Base-by-base conservation (phyloP, 2,113 vertebrate genomes). In the Xenopus laevis region DNA sequence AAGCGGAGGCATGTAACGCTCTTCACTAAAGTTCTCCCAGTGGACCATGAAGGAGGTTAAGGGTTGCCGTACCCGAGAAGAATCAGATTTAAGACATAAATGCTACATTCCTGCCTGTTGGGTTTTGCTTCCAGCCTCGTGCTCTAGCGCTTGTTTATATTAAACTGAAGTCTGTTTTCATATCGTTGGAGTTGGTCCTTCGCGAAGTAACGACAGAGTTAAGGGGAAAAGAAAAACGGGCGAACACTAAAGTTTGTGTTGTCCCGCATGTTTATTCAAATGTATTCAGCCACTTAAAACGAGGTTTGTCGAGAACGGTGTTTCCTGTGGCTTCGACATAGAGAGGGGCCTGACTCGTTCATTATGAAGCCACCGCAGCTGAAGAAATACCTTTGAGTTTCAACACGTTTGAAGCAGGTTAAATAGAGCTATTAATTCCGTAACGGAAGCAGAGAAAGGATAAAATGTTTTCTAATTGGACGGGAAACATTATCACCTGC, bases 21-120 rank as follows among this genome's bases (percentile, higher is more conserved):
- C 46, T 76, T 55, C 8, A 21, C 45, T 60, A 57, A 23, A 57
- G 66, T 77, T 77, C 74, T 77, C 74, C 74, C 74, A 64, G 17
- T 77, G 74, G 74, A 77, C 74, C 74, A 77, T 77, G 59, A 52
- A 70, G 74, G 74, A 70, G 74, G 74, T 77, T 70, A 70, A 77
- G 72, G 72, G 72, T 33, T 66, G 55, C 64, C 47, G 21, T 68
- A 68, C 47, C 57, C 58, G 23, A 70, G 68, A 17, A 77, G 74
- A 70, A 77, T 75, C 59, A 55, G 50, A 77, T 70, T 69, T 77
- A 55, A 70, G 33, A 63, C 60, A 45, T 77, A 70, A 47, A 33
- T 77, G 67, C 68, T 77, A 77, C 61, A 55, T 76, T 69, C 73
- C 52, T 76, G 47, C 66, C 44, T 23, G 40, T 59, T 57, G 67